Conservation (phyloP, 2,888 invertebrate genomes). For the Petrolisthes cinctipes region DNA sequence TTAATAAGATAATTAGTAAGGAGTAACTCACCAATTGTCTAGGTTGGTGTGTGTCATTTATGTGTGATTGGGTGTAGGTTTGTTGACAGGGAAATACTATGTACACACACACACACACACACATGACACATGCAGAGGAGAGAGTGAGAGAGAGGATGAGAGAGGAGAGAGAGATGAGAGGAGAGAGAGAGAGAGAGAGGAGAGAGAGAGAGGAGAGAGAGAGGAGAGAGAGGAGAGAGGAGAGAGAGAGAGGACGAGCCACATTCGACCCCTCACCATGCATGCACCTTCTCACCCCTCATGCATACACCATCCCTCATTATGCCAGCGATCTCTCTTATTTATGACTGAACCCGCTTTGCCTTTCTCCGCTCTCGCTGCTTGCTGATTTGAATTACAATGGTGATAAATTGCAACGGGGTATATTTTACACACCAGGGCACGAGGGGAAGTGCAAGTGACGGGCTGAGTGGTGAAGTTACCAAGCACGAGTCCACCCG, state of each 20-base stretch:
- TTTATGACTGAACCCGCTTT: conserved; percentile 19
- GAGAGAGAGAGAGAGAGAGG: background rate
- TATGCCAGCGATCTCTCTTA: conserved; percentile 22
- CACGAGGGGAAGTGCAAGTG: conserved; percentile 7
- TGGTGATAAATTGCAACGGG: conserved; percentile 42
- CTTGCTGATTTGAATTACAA: conserved; percentile 40
- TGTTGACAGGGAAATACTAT: no score
- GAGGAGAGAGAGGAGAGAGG: no score
- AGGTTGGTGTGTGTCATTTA: no score
- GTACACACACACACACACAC: no score
- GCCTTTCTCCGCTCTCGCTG: conserved; percentile 18
- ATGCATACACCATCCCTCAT: background rate
- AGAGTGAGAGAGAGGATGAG: no score
- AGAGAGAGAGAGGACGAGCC: background rate
- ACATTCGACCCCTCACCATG: background rate
- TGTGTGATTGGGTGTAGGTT: no score
- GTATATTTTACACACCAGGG: conserved; percentile 28
- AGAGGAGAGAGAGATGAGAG: no score
- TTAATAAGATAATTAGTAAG: no score
- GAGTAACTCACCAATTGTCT: no score
- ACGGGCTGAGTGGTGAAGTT: background rate
- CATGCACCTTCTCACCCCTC: background rate
- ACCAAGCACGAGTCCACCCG: background rate
- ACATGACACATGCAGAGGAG: no score
- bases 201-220: background rate